Base-by-base conservation (phyloP, 2,888 invertebrate species). In the Aphidoletes aphidimyza region DNA sequence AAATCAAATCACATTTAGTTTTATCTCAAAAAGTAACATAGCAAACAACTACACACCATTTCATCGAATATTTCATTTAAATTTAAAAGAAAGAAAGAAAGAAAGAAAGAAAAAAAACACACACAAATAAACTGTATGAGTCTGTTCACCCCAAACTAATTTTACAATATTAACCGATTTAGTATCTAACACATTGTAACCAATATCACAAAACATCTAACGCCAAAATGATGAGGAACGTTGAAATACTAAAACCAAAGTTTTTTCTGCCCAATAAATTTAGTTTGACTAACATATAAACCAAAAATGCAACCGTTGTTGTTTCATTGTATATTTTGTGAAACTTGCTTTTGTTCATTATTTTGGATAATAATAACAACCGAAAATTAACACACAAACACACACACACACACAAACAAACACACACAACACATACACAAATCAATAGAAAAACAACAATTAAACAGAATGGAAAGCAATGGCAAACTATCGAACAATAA, bases 201-300 rank as follows among this genome's bases (percentile, higher is more conserved):
- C 11, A 69, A 30, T 30, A 69, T 30, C 30, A 69, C n/a, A n/a
- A 30, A 69, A n/a, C n/a, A n/a, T n/a, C n/a, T 54, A 54, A 54
- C 54, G 69, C 69, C 69, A 69, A 54, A 78, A 84, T 69, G 69
- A 84, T 54, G 45, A 34, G 47, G 9, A 59, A 42, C 36, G 19
- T 69, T 54, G 11, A 59, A 81, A 84, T 11, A 45, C 26, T 1
- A 83, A 47, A n/a, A 26, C 47, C 19, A 83, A 78, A 69, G 5
- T 69, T 85, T 86, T 87, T 88, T 89, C 89, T 90, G 91, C 91
- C 91, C 91, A 91, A 91, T 91, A 91, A 91, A 91, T 91, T 91
- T 91, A 91, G 91, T 91, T 91, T 89, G 88, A 88, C 89, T 89
- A 88, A 88, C 88, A 88, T 88, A 87, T 88, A n/a, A n/a, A n/a